phyloP scores from a whole-genome alignment of 2,888 invertebrate species.

The Dendrolimus pini region DNA sequence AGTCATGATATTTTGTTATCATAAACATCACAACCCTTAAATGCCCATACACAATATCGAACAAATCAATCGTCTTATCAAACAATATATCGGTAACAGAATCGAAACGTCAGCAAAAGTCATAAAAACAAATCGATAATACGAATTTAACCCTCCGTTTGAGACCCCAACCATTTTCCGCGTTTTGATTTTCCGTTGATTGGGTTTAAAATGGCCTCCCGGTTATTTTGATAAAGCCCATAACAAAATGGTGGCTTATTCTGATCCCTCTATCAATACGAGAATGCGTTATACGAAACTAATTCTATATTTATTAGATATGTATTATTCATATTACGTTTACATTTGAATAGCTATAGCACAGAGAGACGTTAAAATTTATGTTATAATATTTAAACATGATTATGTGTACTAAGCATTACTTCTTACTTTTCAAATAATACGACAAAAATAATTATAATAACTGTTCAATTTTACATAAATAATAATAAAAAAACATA shows the following conservation, averaged over 20 bases:
- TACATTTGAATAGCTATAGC: no score
- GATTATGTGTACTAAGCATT: no score
- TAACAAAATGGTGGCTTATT: conserved; percentile 47
- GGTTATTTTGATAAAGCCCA: conserved; percentile 58
- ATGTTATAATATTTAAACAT: no score
- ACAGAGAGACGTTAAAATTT: no score
- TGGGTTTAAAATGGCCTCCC: conserved; percentile 69
- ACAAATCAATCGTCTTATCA: conserved; percentile 6
- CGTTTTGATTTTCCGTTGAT: conserved; percentile 73
- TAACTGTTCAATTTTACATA: no score
- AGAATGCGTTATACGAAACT: conserved; percentile 16
- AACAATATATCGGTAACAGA: conserved; percentile 29
- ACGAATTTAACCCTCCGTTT: conserved; percentile 69
- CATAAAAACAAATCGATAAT: conserved; percentile 72
- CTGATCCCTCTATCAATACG: conserved; percentile 41
- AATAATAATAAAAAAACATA: no score
- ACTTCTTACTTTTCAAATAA: no score
- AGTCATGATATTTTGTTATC: no score
- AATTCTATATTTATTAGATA: no score
- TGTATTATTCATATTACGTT: no score
- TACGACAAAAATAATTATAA: no score
- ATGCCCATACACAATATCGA: background rate
- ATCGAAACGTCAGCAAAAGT: conserved; percentile 60
- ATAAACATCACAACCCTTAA: background rate
- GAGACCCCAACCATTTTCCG: conserved; percentile 68